Base-by-base conservation (phyloP, 2,113 vertebrate genomes). In the Prochilodus magdalenae region DNA sequence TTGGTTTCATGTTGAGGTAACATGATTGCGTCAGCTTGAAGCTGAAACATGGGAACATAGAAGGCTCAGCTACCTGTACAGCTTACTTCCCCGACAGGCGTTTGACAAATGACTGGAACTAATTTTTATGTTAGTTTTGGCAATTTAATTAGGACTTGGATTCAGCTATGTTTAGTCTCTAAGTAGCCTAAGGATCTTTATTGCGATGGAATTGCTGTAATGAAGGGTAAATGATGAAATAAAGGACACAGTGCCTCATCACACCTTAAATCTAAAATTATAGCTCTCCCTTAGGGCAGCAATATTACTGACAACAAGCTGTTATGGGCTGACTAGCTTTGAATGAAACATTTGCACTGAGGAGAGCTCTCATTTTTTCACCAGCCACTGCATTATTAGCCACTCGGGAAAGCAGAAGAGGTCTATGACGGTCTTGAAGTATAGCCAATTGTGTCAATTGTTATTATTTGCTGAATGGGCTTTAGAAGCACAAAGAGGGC, bases 211-310 rank as follows among this genome's bases (percentile, higher is more conserved):
- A 26, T 60, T 60, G 2, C 5, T 60, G n/a, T 82, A 82, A 82
- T 85, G 63, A 79, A 82, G 70, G 55, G 20, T 49, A 55, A 51
- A 62, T 74, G 18, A 79, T 57, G 24, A 77, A 72, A 5, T 75
- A 53, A 76, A 33, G 7, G 1, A 60, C 24, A 12, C 12, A 0
- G 57, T 60, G 49, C 36, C 44, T 53, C 44, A 72, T 26, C 20
- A 14, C 40, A 49, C 69, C 22, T 49, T 72, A 24, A 40, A 49
- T 72, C 24, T 33, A 57, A 78, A 27, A 78, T 51, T 18, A 20
- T 44, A 63, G 13, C 71, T 73, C 8, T 12, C n/a, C 14, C 49
- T 59, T 5, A 16, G 5, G 24, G 13, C 62, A 18, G 2, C 18
- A 24, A 60, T 30, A 67, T 33, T 5, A 12, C 65, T 40, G 33